A percentile compares a stretch with the other conserved stretches of the same genome.
Evolutionary conservation across 2,113 vertebrate genomes (phyloP).

Genomic region (Dolichotis patagonum): DNA sequence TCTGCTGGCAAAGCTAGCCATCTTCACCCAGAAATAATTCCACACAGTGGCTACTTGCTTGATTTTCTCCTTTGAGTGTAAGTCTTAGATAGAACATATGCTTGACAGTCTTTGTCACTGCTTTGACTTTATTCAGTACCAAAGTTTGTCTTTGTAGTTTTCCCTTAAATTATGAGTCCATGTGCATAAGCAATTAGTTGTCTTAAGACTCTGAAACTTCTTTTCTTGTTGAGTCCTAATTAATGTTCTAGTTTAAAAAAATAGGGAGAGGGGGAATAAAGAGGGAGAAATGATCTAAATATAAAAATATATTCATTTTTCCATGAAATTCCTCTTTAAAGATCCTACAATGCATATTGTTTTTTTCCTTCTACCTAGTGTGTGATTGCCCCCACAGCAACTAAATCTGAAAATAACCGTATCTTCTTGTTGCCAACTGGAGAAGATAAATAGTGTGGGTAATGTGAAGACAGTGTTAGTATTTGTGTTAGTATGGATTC

Average conservation of each 20-base stretch:
- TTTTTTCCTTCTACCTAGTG: background rate
- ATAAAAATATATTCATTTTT: conserved; percentile 35
- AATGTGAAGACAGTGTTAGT: background rate
- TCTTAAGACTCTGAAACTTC: background rate
- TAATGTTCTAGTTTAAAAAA: conserved; percentile 14
- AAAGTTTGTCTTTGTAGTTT: background rate
- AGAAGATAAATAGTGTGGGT: background rate
- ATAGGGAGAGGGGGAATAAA: background rate
- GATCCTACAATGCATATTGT: background rate
- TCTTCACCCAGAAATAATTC: conserved; percentile 10
- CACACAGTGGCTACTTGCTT: background rate
- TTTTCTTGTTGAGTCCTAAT: background rate
- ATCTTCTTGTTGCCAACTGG: background rate
- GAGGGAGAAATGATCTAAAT: background rate
- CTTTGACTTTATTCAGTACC: background rate
- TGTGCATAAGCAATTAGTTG: background rate
- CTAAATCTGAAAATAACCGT: background rate
- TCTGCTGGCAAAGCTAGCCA: background rate
- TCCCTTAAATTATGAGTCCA: background rate
- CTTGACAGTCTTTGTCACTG: background rate
- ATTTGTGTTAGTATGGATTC: background rate
- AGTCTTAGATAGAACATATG: background rate
- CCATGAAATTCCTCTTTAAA: background rate
- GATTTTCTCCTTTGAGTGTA: background rate
- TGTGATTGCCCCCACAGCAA: background rate